A percentile compares a stretch with the other conserved stretches of the same genome.
Evolutionary conservation across 2,113 vertebrate genomes (phyloP).

Genomic region (Sorex araneus): DNA sequence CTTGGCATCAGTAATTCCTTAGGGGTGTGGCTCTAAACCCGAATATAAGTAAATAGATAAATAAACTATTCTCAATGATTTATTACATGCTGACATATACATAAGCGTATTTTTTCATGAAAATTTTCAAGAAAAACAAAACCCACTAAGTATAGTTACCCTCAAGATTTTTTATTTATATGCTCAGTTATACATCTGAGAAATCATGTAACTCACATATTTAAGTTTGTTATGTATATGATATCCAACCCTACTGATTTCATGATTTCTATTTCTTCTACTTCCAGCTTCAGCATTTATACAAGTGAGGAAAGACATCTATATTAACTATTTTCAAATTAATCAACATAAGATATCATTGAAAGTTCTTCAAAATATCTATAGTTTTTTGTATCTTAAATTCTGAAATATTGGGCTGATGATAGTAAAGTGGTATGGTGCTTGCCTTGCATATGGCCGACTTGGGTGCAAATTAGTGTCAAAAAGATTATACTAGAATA

Average conservation of each 20-base stretch:
- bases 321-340: conserved; percentile 14
- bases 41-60: background rate
- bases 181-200: background rate
- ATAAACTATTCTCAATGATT: background rate
- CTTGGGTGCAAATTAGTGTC: background rate
- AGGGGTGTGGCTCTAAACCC: too few species aligned
- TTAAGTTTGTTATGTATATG: background rate
- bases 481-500: background rate
- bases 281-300: background rate
- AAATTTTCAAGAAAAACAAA: background rate
- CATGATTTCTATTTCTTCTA: background rate
- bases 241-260: background rate
- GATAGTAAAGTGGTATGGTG: too few species aligned
- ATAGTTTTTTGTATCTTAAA: background rate
- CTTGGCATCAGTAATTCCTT: too few species aligned
- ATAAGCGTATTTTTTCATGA: background rate
- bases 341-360: background rate
- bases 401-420: too few species aligned
- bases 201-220: background rate
- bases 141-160: too few species aligned
- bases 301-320: background rate
- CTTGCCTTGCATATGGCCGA: too few species aligned
- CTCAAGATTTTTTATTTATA: too few species aligned
- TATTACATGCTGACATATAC: background rate
- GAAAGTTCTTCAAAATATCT: background rate